phyloP scores from a whole-genome alignment of 1,140 invertebrate species.

The Battus philenor region DNA sequence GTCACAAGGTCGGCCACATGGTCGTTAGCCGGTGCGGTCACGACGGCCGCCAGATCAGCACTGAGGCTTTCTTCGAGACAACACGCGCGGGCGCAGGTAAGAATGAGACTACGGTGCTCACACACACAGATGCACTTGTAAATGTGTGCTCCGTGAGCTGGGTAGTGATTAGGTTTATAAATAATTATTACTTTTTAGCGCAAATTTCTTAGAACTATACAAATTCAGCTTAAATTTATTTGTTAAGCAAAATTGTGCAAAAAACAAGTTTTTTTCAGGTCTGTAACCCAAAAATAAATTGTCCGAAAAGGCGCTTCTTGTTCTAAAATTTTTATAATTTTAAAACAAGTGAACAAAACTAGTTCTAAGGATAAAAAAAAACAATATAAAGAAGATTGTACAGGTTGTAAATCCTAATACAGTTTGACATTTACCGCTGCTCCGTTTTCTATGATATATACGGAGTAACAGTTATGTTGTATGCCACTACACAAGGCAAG shows the following conservation, averaged over 20 bases:
- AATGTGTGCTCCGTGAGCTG: constrained; percentile 29
- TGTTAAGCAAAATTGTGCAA: too few relatives aligned
- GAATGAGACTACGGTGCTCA: constrained; percentile 50
- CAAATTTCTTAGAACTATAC: too few relatives aligned
- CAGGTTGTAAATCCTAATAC: too few relatives aligned
- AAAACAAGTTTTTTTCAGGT: too few relatives aligned
- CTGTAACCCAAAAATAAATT: too few relatives aligned
- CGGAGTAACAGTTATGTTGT: constrained; percentile 9
- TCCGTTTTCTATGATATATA: not conserved
- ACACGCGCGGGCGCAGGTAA: constrained; percentile 59
- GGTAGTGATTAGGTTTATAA: constrained; percentile 26
- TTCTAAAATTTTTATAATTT: too few relatives aligned
- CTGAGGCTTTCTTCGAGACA: constrained; percentile 67
- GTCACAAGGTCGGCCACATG: constrained; percentile 63
- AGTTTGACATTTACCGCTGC: not conserved
- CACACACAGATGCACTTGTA: constrained; percentile 23
- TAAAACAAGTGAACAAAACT: too few relatives aligned
- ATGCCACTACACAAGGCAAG: constrained; percentile 1
- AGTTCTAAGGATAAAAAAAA: too few relatives aligned
- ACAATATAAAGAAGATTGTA: too few relatives aligned
- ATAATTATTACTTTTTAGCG: too few relatives aligned
- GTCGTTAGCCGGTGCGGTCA: constrained; percentile 60
- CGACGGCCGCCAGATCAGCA: constrained; percentile 64
- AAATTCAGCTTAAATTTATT: too few relatives aligned
- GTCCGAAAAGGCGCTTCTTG: too few relatives aligned